Percentiles rank a stretch among this genome's conserved stretches.
These are phyloP conservation scores for Enteromius argenteus DNA, from an alignment of 2,797 vertebrate species.

Conservation along the genomic window DNA sequence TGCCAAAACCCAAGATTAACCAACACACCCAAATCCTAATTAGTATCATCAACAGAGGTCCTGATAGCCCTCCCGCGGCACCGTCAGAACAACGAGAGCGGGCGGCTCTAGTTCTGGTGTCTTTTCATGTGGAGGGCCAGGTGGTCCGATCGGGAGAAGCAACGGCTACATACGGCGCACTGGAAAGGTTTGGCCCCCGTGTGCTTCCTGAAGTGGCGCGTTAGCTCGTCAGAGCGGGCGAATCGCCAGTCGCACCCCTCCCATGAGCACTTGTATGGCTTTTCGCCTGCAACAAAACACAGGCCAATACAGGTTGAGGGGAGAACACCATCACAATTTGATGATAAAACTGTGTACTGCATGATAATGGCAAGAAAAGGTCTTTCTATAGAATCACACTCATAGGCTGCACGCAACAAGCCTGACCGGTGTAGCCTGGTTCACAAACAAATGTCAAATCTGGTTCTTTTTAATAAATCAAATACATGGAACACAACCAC, in stretches of 20 bases:
- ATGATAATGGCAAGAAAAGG: neutral
- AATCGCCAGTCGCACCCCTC: conserved; percentile 98
- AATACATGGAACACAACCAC: neutral
- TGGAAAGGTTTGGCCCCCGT: conserved; percentile 96
- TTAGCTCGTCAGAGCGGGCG: conserved; percentile 95
- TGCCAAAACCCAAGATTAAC: conserved; percentile 56
- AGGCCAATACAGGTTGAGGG: conserved; percentile 36
- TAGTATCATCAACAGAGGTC: conserved; percentile 42
- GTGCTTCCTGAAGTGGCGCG: conserved; percentile 97
- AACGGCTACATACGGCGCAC: conserved; percentile 91
- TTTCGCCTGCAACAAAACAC: conserved; percentile 86
- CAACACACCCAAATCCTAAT: conserved; percentile 54
- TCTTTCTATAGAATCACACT: neutral
- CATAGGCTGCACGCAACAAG: neutral
- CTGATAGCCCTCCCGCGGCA: conserved; percentile 21
- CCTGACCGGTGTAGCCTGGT: neutral
- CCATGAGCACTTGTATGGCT: conserved; percentile 96
- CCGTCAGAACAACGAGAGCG: conserved; percentile 34
- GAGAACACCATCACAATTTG: neutral
- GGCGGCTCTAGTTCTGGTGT: conserved; percentile 88
- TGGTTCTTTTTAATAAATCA: neutral
- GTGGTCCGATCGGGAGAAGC: conserved; percentile 97
- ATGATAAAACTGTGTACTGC: neutral
- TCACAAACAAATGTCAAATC: neutral
- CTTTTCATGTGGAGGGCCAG: conserved; percentile 98